Conservation (phyloP, 2,113 vertebrate species). For the Dromiciops gliroides region DNA sequence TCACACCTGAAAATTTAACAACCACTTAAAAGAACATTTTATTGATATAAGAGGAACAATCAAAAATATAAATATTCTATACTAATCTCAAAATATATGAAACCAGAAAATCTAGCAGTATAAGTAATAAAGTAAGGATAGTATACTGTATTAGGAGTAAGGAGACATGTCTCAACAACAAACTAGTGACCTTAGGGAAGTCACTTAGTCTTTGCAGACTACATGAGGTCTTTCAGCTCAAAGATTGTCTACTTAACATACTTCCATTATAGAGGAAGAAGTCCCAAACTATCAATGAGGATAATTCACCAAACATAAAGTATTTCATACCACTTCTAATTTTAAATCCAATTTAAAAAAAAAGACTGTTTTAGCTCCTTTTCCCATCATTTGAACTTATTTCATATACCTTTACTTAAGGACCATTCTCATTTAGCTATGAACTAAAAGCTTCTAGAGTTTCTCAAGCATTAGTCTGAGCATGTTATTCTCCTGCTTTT, state of each 20-base stretch:
- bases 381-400: background rate
- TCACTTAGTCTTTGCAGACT: background rate
- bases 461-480: background rate
- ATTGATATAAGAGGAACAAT: background rate
- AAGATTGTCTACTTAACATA: background rate
- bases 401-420: background rate
- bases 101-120: background rate
- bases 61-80: background rate
- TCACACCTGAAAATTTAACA: background rate
- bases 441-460: background rate
- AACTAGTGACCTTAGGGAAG: background rate
- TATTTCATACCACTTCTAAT: background rate
- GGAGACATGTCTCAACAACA: background rate
- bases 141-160: background rate
- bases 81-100: background rate
- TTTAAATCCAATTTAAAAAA: background rate
- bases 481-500: background rate
- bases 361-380: background rate
- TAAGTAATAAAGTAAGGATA: background rate
- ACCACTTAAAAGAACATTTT: background rate
- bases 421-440: background rate
- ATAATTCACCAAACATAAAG: background rate
- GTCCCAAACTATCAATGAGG: background rate
- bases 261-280: background rate
- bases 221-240: background rate